Evolutionary conservation across 2,797 vertebrate species (phyloP), one percentile per base, ranked within the genome.

Genomic region (Fundulus diaphanus): DNA sequence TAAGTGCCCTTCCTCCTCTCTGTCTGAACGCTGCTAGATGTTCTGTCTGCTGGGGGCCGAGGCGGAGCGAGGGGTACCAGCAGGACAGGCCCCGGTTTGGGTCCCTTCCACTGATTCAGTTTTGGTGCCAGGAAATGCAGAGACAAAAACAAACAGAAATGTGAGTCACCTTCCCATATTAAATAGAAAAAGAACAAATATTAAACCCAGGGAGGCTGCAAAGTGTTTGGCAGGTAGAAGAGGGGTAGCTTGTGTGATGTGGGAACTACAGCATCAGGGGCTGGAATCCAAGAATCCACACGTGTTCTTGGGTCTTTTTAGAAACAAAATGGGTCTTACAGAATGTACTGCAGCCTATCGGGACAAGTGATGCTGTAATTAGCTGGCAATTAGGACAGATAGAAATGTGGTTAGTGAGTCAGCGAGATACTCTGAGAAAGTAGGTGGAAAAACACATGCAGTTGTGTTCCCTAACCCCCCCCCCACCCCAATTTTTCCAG

Each of bases 331-430:
- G 22, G 74, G 54, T 78, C 70, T 73, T 74, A 80, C 68, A 69
- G 56, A 78, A 83, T 73, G 13, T 84, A 77, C 46, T 82, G 72
- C 29, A 79, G 79, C 80, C 73, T 84, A 85, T 78, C 79, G 79
- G 78, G 70, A 87, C 84, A 75, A 82, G 72, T 71, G 74, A 83
- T 59, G 40, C 80, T 87, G 82, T 85, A 85, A 90, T 85, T 87
- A 87, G 73, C 74, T 82, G 77, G 77, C 70, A 83, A 82, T 86
- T 85, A 86, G 67, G 65, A 75, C 54, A 35, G 66, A 81, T 51
- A 70, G 70, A 63, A 76, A 78, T 78, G 81, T 80, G 77, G 79
- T 82, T 82, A 77, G 77, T 88, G 82, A 85, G 65, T 80, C 75
- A 81, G 79, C 57, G 35, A 81, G 74, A 67, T 76, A 73, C 54